A percentile compares a stretch with the other conserved stretches of the same genome.
Conservation (phyloP, 1,140 invertebrate genomes). For the Tetragnatha versicolor region DNA sequence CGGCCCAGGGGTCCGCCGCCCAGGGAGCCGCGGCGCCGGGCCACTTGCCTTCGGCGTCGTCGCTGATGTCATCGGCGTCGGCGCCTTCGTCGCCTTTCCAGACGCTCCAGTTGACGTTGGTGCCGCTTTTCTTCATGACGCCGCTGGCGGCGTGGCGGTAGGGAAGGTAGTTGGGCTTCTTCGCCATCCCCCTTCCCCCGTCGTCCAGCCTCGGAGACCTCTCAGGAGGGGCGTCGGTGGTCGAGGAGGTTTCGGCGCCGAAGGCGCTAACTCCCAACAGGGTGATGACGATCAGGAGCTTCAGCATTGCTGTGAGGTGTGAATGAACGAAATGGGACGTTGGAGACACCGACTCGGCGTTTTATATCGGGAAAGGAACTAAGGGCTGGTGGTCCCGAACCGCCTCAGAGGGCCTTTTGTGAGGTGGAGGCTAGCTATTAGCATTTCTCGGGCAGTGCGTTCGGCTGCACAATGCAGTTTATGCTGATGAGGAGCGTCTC, state of each 20-base stretch:
- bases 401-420: not conserved
- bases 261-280: not conserved
- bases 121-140: conserved; percentile 43
- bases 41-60: conserved; percentile 9
- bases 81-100: conserved; percentile 35
- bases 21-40: not conserved
- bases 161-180: conserved; percentile 16
- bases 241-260: not conserved
- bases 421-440: no score
- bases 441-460: conserved; percentile 18
- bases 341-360: not conserved
- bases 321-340: not conserved
- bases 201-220: no score
- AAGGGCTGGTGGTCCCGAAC: not conserved
- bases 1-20: conserved; percentile 24
- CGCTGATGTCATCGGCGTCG: not conserved
- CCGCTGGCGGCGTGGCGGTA: conserved; percentile 19
- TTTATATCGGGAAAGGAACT: not conserved
- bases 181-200: not conserved
- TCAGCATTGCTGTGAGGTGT: not conserved
- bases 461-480: not conserved
- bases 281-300: not conserved
- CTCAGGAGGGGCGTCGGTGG: not conserved
- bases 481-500: conserved; percentile 29
- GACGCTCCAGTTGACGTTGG: conserved; percentile 43